Evolutionary conservation across 2,888 invertebrate genomes (phyloP).

Genomic region (Eudasyphora cyanicolor): DNA sequence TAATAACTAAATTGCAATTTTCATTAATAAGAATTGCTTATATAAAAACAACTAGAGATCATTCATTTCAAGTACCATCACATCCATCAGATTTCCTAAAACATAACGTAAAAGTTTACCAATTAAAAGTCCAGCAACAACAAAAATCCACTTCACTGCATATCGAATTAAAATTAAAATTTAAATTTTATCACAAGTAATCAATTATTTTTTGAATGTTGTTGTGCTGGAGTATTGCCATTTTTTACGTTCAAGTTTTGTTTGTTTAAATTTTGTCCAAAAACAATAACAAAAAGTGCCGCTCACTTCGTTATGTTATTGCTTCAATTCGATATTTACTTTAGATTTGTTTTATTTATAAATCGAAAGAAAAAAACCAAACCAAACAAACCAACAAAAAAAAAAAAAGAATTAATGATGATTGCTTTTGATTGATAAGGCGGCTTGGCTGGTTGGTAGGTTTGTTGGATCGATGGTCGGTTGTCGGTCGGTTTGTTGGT

Average conservation of each 20-base stretch:
- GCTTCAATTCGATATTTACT: slow-evolving; percentile 30
- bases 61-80: not conserved
- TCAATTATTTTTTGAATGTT: slow-evolving; percentile 5
- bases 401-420: slow-evolving; percentile 57
- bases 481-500: no score
- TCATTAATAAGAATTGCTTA: no score
- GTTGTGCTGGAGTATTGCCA: slow-evolving; percentile 5
- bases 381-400: not conserved
- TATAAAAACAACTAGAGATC: no score
- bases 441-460: not conserved
- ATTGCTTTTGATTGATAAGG: slow-evolving; percentile 64
- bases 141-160: not conserved
- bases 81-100: not conserved
- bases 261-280: slow-evolving; percentile 34
- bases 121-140: not conserved
- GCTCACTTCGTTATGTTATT: slow-evolving; percentile 19
- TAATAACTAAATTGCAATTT: no score
- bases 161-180: not conserved
- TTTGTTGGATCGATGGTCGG: no score
- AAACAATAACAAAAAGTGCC: slow-evolving; percentile 10
- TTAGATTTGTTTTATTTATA: slow-evolving; percentile 14
- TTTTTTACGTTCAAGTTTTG: not conserved
- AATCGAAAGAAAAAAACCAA: not conserved
- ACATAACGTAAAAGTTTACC: not conserved
- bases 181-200: slow-evolving; percentile 5